Base-by-base conservation (phyloP, 2,888 invertebrate genomes). In the Brassicogethes aeneus region DNA sequence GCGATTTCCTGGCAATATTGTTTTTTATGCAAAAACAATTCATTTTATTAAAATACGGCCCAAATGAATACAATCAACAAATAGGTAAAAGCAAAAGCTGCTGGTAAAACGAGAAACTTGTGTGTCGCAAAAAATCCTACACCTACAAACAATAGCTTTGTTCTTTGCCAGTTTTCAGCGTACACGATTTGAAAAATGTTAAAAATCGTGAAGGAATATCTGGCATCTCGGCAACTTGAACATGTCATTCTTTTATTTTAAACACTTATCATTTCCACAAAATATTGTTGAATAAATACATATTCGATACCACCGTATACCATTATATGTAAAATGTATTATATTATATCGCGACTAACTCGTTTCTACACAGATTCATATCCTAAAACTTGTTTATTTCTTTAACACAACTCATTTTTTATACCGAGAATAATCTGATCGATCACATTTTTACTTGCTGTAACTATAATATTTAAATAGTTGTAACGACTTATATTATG, bases 221-320 rank as follows among this genome's bases (percentile, higher is more conserved):
- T 23, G 10, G 23, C 5, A 23, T 23, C 23, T 23, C n/a, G n/a
- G 23, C 5, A 23, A 10, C 23, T 23, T 10, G 23, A 23, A 5
- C 10, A 10, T 23, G 23, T 10, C 23, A 23, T 23, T 10, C 23
- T 7, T 7, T 23, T 23, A 7, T 23, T 23, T 23, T 23, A 23
- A 23, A 23, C 23, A 23, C 23, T 23, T 23, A 23, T 23, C 23
- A 23, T 23, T 23, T 23, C 23, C 23, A 23, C 23, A 23, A 23
- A 23, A 23, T 23, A 10, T 23, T n/a, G n/a, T 23, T 23, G 23
- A 23, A 23, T 23, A 23, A 23, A 23, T 23, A 23, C 23, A 23
- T 23, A 23, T 10, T 5, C 23, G 23, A 23, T 23, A 23, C 10
- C 5, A 10, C 23, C 23, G 23, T 10, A 23, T 10, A 10, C 23